phyloP scores from a whole-genome alignment of 2,797 vertebrate species.

The Dallia pectoralis region DNA sequence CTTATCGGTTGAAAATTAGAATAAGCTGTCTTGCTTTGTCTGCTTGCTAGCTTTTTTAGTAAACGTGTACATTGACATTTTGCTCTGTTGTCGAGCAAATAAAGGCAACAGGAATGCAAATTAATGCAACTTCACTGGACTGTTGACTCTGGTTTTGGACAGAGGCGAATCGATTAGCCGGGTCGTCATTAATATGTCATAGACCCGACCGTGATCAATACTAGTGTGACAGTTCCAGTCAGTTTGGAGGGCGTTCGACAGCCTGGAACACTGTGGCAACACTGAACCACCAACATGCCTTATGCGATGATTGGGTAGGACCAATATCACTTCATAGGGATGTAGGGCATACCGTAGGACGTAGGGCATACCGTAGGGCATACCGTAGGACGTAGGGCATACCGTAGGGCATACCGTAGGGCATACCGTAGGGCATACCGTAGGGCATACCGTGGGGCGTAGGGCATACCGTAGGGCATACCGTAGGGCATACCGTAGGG shows the following conservation, averaged over 20 bases:
- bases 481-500: too few species aligned
- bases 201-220: conserved; percentile 7
- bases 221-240: background rate
- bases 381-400: too few species aligned
- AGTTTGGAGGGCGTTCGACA: conserved; percentile 12
- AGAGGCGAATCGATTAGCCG: background rate
- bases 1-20: background rate
- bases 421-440: too few species aligned
- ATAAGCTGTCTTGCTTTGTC: background rate
- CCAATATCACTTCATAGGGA: background rate
- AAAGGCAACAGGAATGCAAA: background rate
- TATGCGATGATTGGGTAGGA: background rate
- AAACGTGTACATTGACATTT: background rate
- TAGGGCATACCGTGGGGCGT: too few species aligned
- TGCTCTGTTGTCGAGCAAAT: background rate
- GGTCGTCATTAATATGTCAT: conserved; percentile 20
- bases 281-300: background rate
- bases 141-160: background rate
- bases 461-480: too few species aligned
- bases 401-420: too few species aligned
- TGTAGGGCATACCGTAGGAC: background rate
- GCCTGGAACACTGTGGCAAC: conserved; percentile 12
- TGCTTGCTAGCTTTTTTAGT: background rate
- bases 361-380: too few species aligned
- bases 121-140: background rate